phyloP scores from a whole-genome alignment of 2,797 vertebrate species.

The Salmo trutta region DNA sequence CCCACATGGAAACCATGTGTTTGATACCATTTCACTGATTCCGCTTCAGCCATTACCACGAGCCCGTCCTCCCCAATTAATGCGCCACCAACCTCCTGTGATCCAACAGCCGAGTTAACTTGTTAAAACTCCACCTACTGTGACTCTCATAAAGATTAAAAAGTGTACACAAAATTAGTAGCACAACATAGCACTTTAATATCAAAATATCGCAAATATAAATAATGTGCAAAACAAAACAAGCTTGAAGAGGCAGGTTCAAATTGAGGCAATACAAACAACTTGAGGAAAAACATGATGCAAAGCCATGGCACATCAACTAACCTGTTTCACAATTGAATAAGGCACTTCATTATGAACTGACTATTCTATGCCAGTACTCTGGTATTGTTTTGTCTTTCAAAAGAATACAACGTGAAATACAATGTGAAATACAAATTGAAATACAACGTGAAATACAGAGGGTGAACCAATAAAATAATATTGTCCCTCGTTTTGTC shows the following conservation, averaged over 20 bases:
- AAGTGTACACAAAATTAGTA: constrained; percentile 27
- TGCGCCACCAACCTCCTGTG: too few relatives aligned
- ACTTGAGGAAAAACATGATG: neutral
- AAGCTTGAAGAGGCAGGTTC: constrained; percentile 22
- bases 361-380: neutral
- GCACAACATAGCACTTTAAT: constrained; percentile 64
- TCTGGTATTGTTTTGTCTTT: neutral
- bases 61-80: too few relatives aligned
- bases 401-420: neutral
- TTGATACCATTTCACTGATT: too few relatives aligned
- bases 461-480: too few relatives aligned
- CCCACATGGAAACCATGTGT: too few relatives aligned
- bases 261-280: constrained; percentile 18
- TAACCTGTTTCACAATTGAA: neutral
- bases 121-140: neutral
- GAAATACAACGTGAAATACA: neutral
- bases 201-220: constrained; percentile 60
- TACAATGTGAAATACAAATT: neutral
- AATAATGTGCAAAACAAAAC: constrained; percentile 65
- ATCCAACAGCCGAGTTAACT: neutral
- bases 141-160: neutral
- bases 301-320: neutral
- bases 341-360: neutral
- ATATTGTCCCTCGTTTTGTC: neutral
- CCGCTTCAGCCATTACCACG: too few relatives aligned